A percentile compares a stretch with the other conserved stretches of the same genome.
These are phyloP conservation scores for Rosalia funebris DNA, from an alignment of 2,888 invertebrate genomes.

Conservation along the genomic window DNA sequence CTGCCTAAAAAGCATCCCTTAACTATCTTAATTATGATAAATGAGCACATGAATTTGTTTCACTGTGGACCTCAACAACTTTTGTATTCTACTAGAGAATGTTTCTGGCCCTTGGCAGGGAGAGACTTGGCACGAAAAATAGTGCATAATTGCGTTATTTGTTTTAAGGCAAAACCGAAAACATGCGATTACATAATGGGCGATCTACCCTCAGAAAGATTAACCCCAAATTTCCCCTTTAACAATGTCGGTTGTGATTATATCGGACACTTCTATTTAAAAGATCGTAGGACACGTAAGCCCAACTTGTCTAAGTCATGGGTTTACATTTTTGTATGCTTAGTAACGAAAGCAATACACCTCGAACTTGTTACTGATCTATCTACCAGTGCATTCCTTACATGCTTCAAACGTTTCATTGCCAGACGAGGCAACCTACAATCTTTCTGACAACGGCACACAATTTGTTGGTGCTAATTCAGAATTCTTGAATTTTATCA, in stretches of 20 bases:
- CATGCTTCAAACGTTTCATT: slow-evolving; percentile 21
- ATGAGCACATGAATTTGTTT: slow-evolving; percentile 6
- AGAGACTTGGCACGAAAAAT: slow-evolving; percentile 13
- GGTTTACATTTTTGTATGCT: slow-evolving; percentile 8
- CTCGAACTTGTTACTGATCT: slow-evolving; percentile 22
- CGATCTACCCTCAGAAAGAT: slow-evolving; percentile 17
- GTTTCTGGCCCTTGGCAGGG: slow-evolving; percentile 23
- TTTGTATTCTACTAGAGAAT: slow-evolving; percentile 14
- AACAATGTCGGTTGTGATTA: slow-evolving; percentile 25
- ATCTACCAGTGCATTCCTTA: slow-evolving; percentile 13
- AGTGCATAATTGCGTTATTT: slow-evolving; percentile 23
- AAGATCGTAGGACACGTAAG: slow-evolving; percentile 19
- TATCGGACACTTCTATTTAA: slow-evolving; percentile 25
- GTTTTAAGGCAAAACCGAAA: slow-evolving; percentile 22
- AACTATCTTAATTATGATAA: slow-evolving; percentile 3
- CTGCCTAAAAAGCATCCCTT: not conserved
- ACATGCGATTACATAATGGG: slow-evolving; percentile 25
- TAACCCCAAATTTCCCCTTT: slow-evolving; percentile 23
- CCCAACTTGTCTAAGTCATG: slow-evolving; percentile 23
- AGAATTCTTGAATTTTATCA: slow-evolving; percentile 10
- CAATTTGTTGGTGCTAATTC: slow-evolving; percentile 20
- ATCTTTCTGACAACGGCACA: slow-evolving; percentile 26
- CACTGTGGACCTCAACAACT: slow-evolving; percentile 20
- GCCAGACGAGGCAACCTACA: slow-evolving; percentile 25
- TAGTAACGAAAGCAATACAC: slow-evolving; percentile 21